A percentile compares a stretch with the other conserved stretches of the same genome.
Conservation (phyloP, 30 jellyfish, hydroid and myxozoan species). For the Turritopsis dohrnii region DNA sequence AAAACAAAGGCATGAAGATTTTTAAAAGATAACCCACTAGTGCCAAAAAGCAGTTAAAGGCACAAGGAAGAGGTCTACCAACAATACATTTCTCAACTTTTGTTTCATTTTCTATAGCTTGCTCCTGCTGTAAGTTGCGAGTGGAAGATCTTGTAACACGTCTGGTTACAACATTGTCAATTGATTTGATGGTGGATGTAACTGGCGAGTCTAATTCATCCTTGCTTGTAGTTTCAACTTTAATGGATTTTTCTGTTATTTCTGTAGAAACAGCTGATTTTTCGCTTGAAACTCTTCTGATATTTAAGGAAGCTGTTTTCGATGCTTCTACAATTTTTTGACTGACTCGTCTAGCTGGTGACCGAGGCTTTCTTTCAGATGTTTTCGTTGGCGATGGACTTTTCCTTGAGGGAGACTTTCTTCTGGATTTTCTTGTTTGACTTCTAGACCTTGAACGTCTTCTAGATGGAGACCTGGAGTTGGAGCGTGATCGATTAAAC, state of each 20-base stretch:
- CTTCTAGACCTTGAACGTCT: not conserved
- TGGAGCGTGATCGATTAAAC: not conserved
- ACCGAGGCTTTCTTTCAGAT: not conserved
- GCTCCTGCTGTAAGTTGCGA: not conserved
- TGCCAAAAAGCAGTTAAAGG: not conserved
- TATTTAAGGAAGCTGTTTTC: not conserved
- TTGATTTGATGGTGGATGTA: not conserved
- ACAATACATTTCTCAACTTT: not conserved
- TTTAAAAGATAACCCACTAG: not conserved
- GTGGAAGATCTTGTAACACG: not conserved
- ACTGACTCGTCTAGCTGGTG: conserved; percentile 16
- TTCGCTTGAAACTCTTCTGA: not conserved
- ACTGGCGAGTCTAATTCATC: not conserved
- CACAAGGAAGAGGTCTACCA: not conserved
- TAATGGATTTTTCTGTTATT: not conserved
- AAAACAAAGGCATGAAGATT: not conserved
- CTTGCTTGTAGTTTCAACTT: not conserved
- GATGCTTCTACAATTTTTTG: not conserved
- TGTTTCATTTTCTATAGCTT: not conserved
- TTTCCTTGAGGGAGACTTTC: not conserved
- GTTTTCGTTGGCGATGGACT: not conserved
- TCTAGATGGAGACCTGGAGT: not conserved
- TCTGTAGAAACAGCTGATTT: not conserved
- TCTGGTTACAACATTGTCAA: not conserved
- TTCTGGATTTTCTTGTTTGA: not conserved